Base-by-base conservation (phyloP, 2,888 invertebrate species). In the Heterodera filipjevi region DNA sequence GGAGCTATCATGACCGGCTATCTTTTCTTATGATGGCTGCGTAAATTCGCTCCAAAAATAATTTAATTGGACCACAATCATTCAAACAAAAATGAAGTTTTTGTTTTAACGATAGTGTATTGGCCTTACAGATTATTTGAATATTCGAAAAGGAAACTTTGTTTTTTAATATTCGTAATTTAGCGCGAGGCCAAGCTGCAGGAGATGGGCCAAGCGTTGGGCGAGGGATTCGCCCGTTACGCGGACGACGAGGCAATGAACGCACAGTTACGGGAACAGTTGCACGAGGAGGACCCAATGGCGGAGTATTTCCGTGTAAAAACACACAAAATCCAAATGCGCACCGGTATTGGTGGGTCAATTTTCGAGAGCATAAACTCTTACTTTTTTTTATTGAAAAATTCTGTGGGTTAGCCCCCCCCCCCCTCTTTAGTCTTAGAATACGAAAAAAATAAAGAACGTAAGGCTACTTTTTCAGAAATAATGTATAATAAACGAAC, bases 241-340 rank as follows among this genome's bases (percentile, higher is more conserved):
- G 93, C 92, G 3, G 94, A 94, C 86, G 98, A 99, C 89, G 92
- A 92, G 35, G 98, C 97, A 90, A 90, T 98, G 86, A 96, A 99
- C 86, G 91, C 91, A 2, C 92, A 93, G 86, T 90, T 96, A 49
- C 93, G 85, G 75, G 85, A 80, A 32, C 79, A 84, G 64, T 71
- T 85, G 81, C 64, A 79, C 81, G 91, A 94, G 78, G 93, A 92
- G 0, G 98, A 99, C 91, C 97, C 98, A 0, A 97, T 98, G 97
- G 90, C 95, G 78, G 92, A 80, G n/a, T 78, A 85, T 53, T 85
- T 86, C 1, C 66, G 93, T 71, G 96, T 95, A 86, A 93, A 97
- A 76, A 78, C 81, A n/a, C 92, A 92, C 86, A 93, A 94, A 89
- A 89, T 90, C 76, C 84, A 84, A 22, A 89, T 88, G 71, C 83